Conservation (phyloP, 2,888 invertebrate species). For the Cosmorhoe ocellata region DNA sequence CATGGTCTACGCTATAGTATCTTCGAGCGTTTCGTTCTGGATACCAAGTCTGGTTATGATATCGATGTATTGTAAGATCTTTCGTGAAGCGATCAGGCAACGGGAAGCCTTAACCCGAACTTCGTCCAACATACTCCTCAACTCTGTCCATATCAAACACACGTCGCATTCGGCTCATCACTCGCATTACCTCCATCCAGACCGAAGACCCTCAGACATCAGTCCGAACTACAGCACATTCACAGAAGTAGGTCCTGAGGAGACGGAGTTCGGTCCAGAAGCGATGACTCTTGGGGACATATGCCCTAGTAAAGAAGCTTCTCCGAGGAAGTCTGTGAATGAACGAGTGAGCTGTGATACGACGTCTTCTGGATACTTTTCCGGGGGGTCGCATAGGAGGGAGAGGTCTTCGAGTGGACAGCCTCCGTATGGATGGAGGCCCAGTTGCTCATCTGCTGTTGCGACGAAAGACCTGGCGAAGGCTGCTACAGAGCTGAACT, state of each 20-base stretch:
- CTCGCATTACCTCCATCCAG: conserved; percentile 76
- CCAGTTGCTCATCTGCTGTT: conserved; percentile 83
- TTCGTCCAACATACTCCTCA: conserved; percentile 92
- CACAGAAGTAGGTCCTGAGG: conserved; percentile 75
- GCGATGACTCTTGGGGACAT: conserved; percentile 71
- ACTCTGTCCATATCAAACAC: conserved; percentile 92
- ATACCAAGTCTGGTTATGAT: conserved; percentile 96
- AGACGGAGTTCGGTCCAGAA: conserved; percentile 71
- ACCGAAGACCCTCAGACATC: conserved; percentile 72
- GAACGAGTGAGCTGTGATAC: conserved; percentile 72
- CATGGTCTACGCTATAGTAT: conserved; percentile 92
- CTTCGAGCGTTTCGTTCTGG: conserved; percentile 96
- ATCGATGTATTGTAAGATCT: conserved; percentile 94
- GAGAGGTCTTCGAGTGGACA: conserved; percentile 75
- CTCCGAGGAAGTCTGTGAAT: conserved; percentile 76
- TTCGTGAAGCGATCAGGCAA: conserved; percentile 91
- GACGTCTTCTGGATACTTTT: conserved; percentile 76
- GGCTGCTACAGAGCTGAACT: conserved; percentile 86
- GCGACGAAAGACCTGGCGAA: conserved; percentile 82
- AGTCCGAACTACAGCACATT: conserved; percentile 79
- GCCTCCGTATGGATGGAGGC: conserved; percentile 81
- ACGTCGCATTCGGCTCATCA: conserved; percentile 88
- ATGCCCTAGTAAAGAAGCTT: conserved; percentile 74
- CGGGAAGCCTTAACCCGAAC: conserved; percentile 91
- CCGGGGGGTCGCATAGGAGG: conserved; percentile 75